Conservation (phyloP, 2,797 vertebrate genomes). For the Squalus acanthias region DNA sequence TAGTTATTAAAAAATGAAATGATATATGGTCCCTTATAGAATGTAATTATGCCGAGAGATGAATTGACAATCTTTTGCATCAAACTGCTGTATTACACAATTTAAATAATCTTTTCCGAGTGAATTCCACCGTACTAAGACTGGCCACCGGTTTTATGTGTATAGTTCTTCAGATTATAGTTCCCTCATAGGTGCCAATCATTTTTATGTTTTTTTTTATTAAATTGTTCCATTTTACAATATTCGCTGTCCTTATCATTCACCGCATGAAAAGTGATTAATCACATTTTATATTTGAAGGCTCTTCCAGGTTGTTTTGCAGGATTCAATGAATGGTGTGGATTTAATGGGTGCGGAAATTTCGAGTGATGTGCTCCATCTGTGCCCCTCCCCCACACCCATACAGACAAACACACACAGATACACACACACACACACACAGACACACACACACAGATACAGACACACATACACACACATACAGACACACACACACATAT, state of each 20-base stretch:
- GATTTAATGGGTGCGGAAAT: neutral
- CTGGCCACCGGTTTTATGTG: neutral
- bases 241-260: conserved; percentile 5
- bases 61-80: conserved; percentile 20
- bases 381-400: neutral
- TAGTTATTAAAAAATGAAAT: conserved; percentile 23
- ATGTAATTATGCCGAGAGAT: neutral
- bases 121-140: neutral
- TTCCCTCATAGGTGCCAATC: conserved; percentile 5
- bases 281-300: neutral
- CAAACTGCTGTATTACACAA: neutral
- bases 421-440: neutral
- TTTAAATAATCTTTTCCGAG: conserved; percentile 28
- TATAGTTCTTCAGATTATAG: neutral
- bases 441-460: neutral
- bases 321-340: neutral
- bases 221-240: conserved; percentile 6
- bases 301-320: neutral
- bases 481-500: neutral
- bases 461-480: neutral
- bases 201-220: conserved; percentile 1
- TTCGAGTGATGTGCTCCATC: neutral
- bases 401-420: neutral
- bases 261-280: neutral
- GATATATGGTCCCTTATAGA: conserved; percentile 5